Percentiles rank a stretch among this genome's conserved stretches.
These are phyloP conservation scores for Trididemnum clinides DNA, from an alignment of 23 tunicate species.

Conservation along the genomic window DNA sequence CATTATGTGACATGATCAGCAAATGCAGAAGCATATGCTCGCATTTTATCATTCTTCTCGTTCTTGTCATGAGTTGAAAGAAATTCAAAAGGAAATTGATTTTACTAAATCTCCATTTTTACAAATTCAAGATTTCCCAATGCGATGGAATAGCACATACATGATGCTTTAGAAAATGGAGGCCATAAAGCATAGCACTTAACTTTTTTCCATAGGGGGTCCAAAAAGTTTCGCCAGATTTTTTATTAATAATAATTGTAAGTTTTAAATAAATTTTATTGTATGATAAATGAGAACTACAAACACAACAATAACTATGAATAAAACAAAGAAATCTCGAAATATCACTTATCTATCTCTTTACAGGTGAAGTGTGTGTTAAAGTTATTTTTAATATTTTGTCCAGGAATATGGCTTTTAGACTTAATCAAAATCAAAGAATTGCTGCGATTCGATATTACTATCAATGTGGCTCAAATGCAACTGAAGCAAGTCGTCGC, in stretches of 20 bases:
- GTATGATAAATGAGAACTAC: conserved; percentile 30
- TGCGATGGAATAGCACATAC: neutral
- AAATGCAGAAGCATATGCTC: neutral
- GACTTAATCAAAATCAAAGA: conserved; percentile 32
- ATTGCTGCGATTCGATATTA: conserved; percentile 30
- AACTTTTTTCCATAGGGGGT: too few species aligned
- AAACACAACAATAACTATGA: conserved; percentile 18
- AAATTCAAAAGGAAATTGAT: neutral
- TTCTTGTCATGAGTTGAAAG: neutral
- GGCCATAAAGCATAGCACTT: too few species aligned
- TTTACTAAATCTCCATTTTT: neutral
- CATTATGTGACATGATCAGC: neutral
- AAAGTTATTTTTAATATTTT: conserved; percentile 21
- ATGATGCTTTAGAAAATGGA: neutral
- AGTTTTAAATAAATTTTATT: conserved; percentile 20
- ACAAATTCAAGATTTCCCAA: neutral
- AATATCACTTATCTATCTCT: conserved; percentile 22
- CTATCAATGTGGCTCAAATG: conserved; percentile 32
- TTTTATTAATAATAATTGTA: conserved; percentile 12
- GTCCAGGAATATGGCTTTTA: conserved; percentile 32
- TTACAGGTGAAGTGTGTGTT: conserved; percentile 21
- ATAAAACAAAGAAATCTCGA: conserved; percentile 23
- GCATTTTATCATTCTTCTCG: neutral
- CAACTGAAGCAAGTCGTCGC: conserved; percentile 33
- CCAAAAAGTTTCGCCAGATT: conserved; percentile 19